Base-by-base conservation (phyloP, 1,140 invertebrate species). In the Stenopsyche tienmushanensis region DNA sequence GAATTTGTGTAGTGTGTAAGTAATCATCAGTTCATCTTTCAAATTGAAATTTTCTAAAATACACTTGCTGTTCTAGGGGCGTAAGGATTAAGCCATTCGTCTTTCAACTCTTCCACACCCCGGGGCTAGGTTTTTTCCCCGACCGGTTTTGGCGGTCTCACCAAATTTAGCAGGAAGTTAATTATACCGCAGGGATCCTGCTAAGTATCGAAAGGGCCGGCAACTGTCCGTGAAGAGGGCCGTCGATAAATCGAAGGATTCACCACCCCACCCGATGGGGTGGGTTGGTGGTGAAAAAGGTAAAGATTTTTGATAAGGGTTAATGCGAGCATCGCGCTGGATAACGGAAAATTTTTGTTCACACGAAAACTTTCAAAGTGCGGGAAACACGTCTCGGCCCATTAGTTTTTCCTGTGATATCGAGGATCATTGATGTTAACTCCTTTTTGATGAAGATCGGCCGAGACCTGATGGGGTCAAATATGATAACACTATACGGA, bases 301-400 rank as follows among this genome's bases (percentile, higher is more conserved):
- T 54, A 39, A 57, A 42, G 39, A 42, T 57, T 57, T 60, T 60
- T 60, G 57, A 60, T 60, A 25, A 60, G 57, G 57, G 57, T 60
- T 60, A 60, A 60, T 60, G 57, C 44, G 54, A 21, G 13, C 18
- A 17, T 54, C 52, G 23, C 39, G 29, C 8, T n/a, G 13, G 29
- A 34, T 34, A 34, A 18, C 47, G 21, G 47, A 50, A 50, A 50
- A 50, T 7, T 34, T 34, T 34, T 34, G 29, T 34, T 34, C 29
- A 34, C 29, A 34, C 29, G 49, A 18, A 52, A 52, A 57, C 23
- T 25, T 15, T 57, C 53, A 25, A 29, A 57, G 20, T 34, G 29
- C 29, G 5, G 13, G 5, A 13, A 34, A 34, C 29, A 34, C 13
- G 29, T 34, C 29, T 7, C 13, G 13, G 29, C 5, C 29, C 29